These are phyloP conservation scores for Zygaena filipendulae DNA, from an alignment of 2,888 invertebrate species.

Conservation along the genomic window DNA sequence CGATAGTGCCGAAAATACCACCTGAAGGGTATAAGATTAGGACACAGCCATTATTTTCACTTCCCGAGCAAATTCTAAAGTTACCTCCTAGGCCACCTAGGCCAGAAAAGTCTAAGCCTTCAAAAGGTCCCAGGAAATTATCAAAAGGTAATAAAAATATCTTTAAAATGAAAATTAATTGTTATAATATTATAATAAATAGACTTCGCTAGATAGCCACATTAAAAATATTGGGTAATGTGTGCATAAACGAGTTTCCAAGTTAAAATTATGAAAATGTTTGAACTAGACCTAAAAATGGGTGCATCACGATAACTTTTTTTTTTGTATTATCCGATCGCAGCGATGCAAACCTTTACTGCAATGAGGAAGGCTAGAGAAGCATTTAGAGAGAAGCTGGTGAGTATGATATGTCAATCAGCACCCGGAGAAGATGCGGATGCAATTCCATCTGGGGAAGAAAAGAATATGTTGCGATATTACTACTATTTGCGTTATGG, in stretches of 20 bases:
- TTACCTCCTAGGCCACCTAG: slow-evolving; percentile 37
- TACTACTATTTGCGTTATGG: slow-evolving; percentile 91
- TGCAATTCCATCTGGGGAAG: slow-evolving; percentile 66
- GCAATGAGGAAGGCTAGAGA: slow-evolving; percentile 77
- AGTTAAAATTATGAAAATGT: too few relatives aligned
- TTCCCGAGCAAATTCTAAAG: slow-evolving; percentile 69
- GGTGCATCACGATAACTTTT: too few relatives aligned
- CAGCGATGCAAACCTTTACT: slow-evolving; percentile 72
- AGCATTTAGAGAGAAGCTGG: slow-evolving; percentile 80
- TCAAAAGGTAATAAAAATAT: slow-evolving; percentile 42
- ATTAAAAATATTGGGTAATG: too few relatives aligned
- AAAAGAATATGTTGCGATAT: slow-evolving; percentile 75
- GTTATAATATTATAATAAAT: too few relatives aligned
- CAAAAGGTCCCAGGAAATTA: slow-evolving; percentile 21
- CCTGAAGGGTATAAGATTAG: slow-evolving; percentile 63
- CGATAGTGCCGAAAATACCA: slow-evolving; percentile 57
- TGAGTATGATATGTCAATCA: slow-evolving; percentile 74
- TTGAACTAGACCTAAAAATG: too few relatives aligned
- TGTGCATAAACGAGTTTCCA: too few relatives aligned
- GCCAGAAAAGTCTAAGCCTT: slow-evolving; percentile 17
- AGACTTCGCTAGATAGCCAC: too few relatives aligned
- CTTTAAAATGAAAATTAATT: too few relatives aligned
- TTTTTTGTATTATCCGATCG: too few relatives aligned
- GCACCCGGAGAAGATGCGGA: slow-evolving; percentile 38
- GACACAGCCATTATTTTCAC: slow-evolving; percentile 64